Base-by-base conservation (phyloP, 2,113 vertebrate genomes). In the Actenoides lindsayi region DNA sequence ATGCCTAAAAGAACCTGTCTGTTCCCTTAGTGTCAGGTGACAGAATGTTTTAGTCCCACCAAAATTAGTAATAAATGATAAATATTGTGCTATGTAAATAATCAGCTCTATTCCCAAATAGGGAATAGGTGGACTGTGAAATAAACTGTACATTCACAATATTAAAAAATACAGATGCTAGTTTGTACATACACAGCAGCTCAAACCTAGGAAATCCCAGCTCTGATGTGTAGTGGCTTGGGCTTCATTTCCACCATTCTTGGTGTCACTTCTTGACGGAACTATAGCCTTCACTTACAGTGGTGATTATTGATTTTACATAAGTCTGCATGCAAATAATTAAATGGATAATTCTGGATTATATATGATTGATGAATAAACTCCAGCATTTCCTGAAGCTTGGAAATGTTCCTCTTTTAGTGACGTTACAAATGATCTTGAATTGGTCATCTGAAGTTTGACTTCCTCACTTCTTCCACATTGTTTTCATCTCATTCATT, bases 311-410 rank as follows among this genome's bases (percentile, higher is more conserved):
- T 70, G 57, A 77, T 93, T 95, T 85, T 79, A 65, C 17, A 7
- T 63, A 91, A 88, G 11, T 89, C 73, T 89, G 54, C 63, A 65
- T 63, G 46, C 39, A 94, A 94, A 94, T 89, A 93, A 93, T 87
- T 90, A 90, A 91, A 90, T 16, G 57, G 83, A 57, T 96, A 87
- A 82, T 87, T 91, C 57, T 89, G 54, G 62, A 50, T 89, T 81
- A 37, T 54, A 53, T 74, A n/a, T 79, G 71, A 94, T 30, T 46
- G 75, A 89, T 77, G 30, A 88, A 76, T 39, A 82, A 93, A 93
- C 46, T 28, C 33, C 48, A 77, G 37, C 7, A 14, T 24, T 56
- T 85, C 77, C 67, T 28, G 46, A 69, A 64, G 46, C 63, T 13
- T 75, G 63, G 59, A 89, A 89, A 87, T 57, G 19, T 79, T 90